Evolutionary conservation across 2,888 invertebrate species (phyloP), one percentile per base, ranked within the genome.

Genomic region (Stenurella melanura): DNA sequence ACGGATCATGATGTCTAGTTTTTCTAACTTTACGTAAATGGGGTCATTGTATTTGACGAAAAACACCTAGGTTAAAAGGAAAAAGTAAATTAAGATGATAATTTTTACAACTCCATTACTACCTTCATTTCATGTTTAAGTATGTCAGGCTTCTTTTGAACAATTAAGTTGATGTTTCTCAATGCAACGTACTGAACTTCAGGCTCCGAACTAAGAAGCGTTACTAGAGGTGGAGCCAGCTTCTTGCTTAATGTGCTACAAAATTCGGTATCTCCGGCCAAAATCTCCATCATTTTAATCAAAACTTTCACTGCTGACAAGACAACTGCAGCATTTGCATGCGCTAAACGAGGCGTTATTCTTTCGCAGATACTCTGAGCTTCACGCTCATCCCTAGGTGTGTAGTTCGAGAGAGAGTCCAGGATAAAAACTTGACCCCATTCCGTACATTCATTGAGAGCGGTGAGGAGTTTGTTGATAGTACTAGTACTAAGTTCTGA

Each of bases 11-110:
- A 99, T 99, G 89, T 99, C 99, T 85, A 99, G 88, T 89, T 99
- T 99, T 89, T 99, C 99, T 78, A 99, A 92, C 89, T 99, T 99
- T 60, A 99, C 99, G 90, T 99, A 99, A 88, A 99, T 99, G 0
- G 99, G 99, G 91, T 99, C 99, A 90, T 99, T 99, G 91, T 99
- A 99, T 88, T 99, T 99, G 54, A 99, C 99, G 89, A 99, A 99
- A 91, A 99, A 99, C 72, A 95, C 94, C 92, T 92, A 86, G 0
- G 74, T 50, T n/a, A n/a, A 50, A n/a, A 67, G 30, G 0, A 30
- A 64, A 61, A 63, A 38, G 21, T n/a, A n/a, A 34, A 68, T 19
- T 74, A 68, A 67, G 30, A 17, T 26, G 30, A 56, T 34, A 34
- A 34, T 34, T 73, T 38, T 56, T 0, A 21, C 19, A 42, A 0